Evolutionary conservation across 1,140 invertebrate genomes (phyloP).

Genomic region (Heterodera schachtii): DNA sequence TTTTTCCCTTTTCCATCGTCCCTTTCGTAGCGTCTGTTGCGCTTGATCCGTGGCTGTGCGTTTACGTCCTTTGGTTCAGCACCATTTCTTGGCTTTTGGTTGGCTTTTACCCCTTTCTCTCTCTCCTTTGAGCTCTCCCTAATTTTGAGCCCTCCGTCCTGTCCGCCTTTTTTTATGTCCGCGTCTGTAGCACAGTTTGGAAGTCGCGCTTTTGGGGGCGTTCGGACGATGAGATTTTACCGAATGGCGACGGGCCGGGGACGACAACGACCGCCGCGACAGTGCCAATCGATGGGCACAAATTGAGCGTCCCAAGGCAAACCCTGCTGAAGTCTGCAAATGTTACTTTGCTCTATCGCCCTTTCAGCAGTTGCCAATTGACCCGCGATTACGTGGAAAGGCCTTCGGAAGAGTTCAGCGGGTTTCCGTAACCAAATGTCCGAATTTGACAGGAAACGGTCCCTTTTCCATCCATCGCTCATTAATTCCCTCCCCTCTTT

Average conservation of each 20-base stretch:
- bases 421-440: constrained; percentile 52
- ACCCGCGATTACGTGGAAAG: constrained; percentile 56
- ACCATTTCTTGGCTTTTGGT: constrained; percentile 56
- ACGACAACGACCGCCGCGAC: not conserved
- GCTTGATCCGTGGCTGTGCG: constrained; percentile 23
- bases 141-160: constrained; percentile 50
- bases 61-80: constrained; percentile 57
- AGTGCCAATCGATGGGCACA: not conserved
- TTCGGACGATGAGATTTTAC: constrained; percentile 13
- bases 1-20: not conserved
- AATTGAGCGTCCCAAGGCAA: not conserved
- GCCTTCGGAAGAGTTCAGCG: constrained; percentile 48
- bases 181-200: constrained; percentile 52
- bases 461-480: not conserved
- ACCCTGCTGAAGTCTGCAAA: not conserved
- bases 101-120: not conserved
- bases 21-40: not conserved
- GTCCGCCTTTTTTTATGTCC: constrained; percentile 53
- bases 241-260: not conserved
- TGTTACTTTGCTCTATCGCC: too few relatives aligned
- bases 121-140: not conserved
- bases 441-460: constrained; percentile 60
- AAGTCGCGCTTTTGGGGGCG: constrained; percentile 33
- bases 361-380: constrained; percentile 17
- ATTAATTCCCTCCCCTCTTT: not conserved